A percentile compares a stretch with the other conserved stretches of the same genome.
Evolutionary conservation across 2,888 invertebrate species (phyloP).

Genomic region (Hypolimnas misippus): DNA sequence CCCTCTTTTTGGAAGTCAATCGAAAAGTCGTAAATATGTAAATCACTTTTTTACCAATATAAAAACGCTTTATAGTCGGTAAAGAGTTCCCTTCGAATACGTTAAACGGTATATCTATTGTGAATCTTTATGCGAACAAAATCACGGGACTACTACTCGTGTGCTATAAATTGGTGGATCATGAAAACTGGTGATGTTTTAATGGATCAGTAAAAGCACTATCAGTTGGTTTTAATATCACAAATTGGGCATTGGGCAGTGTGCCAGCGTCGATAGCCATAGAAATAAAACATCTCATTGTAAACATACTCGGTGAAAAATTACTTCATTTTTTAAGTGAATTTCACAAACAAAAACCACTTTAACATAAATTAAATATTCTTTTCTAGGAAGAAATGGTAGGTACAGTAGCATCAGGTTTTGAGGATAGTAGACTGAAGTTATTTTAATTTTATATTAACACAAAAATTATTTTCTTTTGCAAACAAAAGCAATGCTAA

Average conservation of each 20-base stretch:
- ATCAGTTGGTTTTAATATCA: constrained; percentile 28
- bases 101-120: too few species aligned
- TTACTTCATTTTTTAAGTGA: not conserved
- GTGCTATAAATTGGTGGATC: not conserved
- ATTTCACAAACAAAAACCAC: not conserved
- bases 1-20: too few species aligned
- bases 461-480: too few species aligned
- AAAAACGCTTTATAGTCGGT: too few species aligned
- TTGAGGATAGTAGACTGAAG: too few species aligned
- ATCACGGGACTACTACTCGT: not conserved
- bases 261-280: constrained; percentile 17
- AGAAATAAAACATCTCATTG: constrained; percentile 2
- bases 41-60: too few species aligned
- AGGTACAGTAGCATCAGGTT: too few species aligned
- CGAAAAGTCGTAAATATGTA: too few species aligned
- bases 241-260: constrained; percentile 27
- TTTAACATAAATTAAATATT: not conserved
- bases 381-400: too few species aligned
- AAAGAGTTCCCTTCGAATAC: too few species aligned
- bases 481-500: not conserved
- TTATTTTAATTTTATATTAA: too few species aligned
- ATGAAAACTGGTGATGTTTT: constrained; percentile 17
- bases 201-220: constrained; percentile 19
- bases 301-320: constrained; percentile 1
- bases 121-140: too few species aligned